Conservation (phyloP, 1,140 invertebrate genomes). For the Drosophila triauraria region DNA sequence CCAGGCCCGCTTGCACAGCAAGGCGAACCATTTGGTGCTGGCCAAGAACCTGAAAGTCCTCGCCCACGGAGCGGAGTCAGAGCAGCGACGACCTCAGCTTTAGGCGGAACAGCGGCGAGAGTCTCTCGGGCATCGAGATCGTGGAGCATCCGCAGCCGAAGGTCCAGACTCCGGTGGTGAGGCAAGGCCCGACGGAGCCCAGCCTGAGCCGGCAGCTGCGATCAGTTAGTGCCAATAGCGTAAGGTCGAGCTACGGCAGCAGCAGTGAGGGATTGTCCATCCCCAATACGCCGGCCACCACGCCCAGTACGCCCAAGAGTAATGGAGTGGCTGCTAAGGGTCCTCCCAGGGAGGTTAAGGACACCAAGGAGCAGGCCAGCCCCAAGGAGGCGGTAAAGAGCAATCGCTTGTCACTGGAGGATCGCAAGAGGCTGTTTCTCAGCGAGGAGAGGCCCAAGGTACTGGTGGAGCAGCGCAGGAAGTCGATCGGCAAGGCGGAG, state of each 20-base stretch:
- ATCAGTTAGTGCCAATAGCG: constrained; percentile 62
- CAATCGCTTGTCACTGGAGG: constrained; percentile 72
- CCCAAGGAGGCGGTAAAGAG: constrained; percentile 21
- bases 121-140: constrained; percentile 86
- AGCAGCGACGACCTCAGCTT: constrained; percentile 73
- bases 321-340: not conserved
- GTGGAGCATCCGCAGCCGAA: constrained; percentile 60
- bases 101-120: constrained; percentile 86
- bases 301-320: constrained; percentile 39
- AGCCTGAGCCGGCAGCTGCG: constrained; percentile 63
- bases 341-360: not conserved
- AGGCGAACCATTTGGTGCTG: constrained; percentile 87
- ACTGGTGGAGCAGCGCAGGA: constrained; percentile 67
- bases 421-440: constrained; percentile 75
- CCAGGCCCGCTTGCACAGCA: constrained; percentile 73
- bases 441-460: constrained; percentile 64
- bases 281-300: constrained; percentile 33
- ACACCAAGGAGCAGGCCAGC: not conserved
- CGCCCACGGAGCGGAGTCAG: constrained; percentile 56
- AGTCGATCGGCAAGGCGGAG: constrained; percentile 59
- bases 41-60: constrained; percentile 86
- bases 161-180: constrained; percentile 28
- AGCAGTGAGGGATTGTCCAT: constrained; percentile 23
- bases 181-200: constrained; percentile 68
- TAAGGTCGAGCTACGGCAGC: constrained; percentile 59